These are phyloP conservation scores for Antheraea mylitta DNA, from an alignment of 1,140 invertebrate genomes.

Conservation along the genomic window DNA sequence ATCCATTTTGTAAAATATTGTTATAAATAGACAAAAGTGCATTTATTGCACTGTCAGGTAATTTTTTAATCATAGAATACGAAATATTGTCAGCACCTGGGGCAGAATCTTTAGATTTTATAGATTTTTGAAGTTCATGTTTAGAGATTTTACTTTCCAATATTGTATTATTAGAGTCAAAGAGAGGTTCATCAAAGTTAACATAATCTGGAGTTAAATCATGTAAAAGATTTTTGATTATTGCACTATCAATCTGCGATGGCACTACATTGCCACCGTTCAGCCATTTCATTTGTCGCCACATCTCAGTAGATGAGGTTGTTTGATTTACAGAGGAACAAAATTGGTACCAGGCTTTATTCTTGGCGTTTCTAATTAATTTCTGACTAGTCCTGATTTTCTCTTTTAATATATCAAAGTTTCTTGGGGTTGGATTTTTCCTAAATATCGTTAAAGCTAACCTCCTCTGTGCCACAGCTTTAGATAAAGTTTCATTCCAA, in stretches of 20 bases:
- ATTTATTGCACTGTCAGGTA: slow-evolving; percentile 3
- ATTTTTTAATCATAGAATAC: slow-evolving; percentile 22
- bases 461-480: slow-evolving; percentile 31
- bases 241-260: neutral
- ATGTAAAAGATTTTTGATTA: slow-evolving; percentile 16
- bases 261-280: slow-evolving; percentile 22
- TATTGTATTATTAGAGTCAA: slow-evolving; percentile 13
- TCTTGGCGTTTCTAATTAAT: slow-evolving; percentile 25
- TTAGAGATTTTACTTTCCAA: slow-evolving; percentile 20
- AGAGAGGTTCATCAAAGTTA: slow-evolving; percentile 10
- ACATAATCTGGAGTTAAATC: slow-evolving; percentile 30
- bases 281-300: slow-evolving; percentile 30
- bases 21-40: slow-evolving; percentile 6
- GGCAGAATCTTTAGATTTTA: slow-evolving; percentile 25
- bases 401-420: slow-evolving; percentile 28
- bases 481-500: slow-evolving; percentile 32
- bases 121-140: slow-evolving; percentile 22
- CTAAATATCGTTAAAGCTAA: slow-evolving; percentile 33
- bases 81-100: slow-evolving; percentile 28
- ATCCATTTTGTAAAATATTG: neutral
- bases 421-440: slow-evolving; percentile 38
- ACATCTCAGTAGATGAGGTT: slow-evolving; percentile 23
- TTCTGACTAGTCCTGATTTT: slow-evolving; percentile 20
- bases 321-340: slow-evolving; percentile 22
- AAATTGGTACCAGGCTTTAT: slow-evolving; percentile 21